Percentiles rank a stretch among this genome's conserved stretches.
These are phyloP conservation scores for Poliocrania exsul DNA, from an alignment of 2,797 vertebrate species.

Conservation along the genomic window DNA sequence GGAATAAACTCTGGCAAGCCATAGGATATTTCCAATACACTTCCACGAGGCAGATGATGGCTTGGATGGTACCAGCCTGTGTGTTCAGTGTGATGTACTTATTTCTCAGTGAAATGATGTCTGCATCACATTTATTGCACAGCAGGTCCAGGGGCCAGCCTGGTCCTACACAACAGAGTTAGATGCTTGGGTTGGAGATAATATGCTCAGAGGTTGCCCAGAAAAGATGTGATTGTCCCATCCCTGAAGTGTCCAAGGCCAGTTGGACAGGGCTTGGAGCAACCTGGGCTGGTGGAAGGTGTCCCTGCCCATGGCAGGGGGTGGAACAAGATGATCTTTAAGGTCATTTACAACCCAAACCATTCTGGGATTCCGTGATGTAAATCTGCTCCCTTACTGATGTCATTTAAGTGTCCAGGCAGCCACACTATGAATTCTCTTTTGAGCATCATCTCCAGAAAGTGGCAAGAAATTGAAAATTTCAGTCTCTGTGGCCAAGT, in stretches of 20 bases:
- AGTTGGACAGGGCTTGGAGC: neutral
- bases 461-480: neutral
- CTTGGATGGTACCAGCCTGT: rapidly evolving
- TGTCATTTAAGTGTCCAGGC: neutral
- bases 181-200: no score
- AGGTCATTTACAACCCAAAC: neutral
- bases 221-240: neutral
- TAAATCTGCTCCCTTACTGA: neutral
- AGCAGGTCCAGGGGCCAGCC: neutral
- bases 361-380: neutral
- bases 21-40: rapidly evolving
- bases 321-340: neutral
- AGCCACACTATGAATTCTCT: neutral
- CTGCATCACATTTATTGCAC: neutral
- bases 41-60: neutral
- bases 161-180: neutral
- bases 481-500: neutral
- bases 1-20: neutral
- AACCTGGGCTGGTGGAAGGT: neutral
- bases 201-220: rapidly evolving
- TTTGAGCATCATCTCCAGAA: neutral
- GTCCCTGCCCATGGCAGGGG: neutral
- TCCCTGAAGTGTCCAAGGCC: neutral
- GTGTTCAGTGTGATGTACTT: neutral
- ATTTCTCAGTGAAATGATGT: neutral